Conservation (phyloP, 2,888 invertebrate species). For the Caenorhabditis auriculariae region DNA sequence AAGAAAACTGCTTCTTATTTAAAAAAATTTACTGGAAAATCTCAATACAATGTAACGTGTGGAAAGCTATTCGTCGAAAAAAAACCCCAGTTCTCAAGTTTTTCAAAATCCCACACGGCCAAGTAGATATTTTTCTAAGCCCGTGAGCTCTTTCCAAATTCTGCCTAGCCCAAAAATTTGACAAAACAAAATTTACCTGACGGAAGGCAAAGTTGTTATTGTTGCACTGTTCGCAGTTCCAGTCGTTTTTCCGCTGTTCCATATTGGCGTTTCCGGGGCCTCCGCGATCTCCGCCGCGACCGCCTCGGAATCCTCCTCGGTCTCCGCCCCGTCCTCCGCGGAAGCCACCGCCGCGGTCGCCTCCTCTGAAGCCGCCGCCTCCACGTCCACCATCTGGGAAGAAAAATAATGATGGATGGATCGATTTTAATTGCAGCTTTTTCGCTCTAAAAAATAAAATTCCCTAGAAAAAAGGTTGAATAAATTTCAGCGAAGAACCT, state of each 20-base stretch:
- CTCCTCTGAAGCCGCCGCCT: slow-evolving; percentile 13
- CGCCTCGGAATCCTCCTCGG: slow-evolving; percentile 21
- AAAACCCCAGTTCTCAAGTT: not conserved
- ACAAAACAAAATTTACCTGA: slow-evolving; percentile 18
- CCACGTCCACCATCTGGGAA: slow-evolving; percentile 12
- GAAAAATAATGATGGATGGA: too few relatives aligned
- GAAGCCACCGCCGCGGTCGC: slow-evolving; percentile 4
- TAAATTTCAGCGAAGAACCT: too few relatives aligned
- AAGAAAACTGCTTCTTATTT: not conserved
- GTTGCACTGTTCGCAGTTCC: slow-evolving; percentile 53
- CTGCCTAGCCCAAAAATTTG: not conserved
- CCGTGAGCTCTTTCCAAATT: not conserved
- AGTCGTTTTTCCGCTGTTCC: slow-evolving; percentile 54
- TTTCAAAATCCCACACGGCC: not conserved
- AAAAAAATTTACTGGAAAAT: too few relatives aligned
- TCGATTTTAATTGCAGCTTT: too few relatives aligned
- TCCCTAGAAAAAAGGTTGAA: too few relatives aligned
- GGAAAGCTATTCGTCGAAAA: too few relatives aligned
- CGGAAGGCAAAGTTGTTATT: slow-evolving; percentile 60
- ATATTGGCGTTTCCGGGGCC: slow-evolving; percentile 40
- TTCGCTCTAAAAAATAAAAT: too few relatives aligned
- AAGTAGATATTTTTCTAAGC: not conserved
- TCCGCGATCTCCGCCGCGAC: slow-evolving; percentile 17
- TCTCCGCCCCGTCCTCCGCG: slow-evolving; percentile 27
- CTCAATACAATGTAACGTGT: too few relatives aligned